These are phyloP conservation scores for Trialeurodes vaporariorum DNA, from an alignment of 1,140 invertebrate species.

Conservation along the genomic window DNA sequence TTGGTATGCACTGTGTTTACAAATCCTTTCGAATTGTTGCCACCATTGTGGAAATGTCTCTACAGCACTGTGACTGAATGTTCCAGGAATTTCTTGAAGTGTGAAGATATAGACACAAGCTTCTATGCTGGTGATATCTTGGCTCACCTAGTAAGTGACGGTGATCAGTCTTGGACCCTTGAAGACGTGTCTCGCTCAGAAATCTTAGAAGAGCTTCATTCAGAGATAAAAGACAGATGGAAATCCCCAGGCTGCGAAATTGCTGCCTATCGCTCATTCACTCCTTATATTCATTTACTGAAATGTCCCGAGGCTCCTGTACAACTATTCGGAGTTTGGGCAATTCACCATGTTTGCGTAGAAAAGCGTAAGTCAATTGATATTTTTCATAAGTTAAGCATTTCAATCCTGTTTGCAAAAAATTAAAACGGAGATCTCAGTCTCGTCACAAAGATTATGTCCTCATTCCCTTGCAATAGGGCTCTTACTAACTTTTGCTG, in stretches of 20 bases:
- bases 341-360: conserved; percentile 68
- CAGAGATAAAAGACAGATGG: conserved; percentile 50
- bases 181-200: conserved; percentile 34
- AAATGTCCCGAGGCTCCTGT: conserved; percentile 44
- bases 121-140: conserved; percentile 76
- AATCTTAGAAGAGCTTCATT: conserved; percentile 44
- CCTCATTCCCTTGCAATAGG: too few relatives aligned
- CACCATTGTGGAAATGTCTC: too few relatives aligned
- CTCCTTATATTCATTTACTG: conserved; percentile 62
- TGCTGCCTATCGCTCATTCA: conserved; percentile 73
- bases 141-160: conserved; percentile 57
- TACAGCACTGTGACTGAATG: too few relatives aligned
- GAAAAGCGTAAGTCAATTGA: conserved; percentile 50
- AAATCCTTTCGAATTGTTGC: too few relatives aligned
- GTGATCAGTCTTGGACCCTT: conserved; percentile 34
- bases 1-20: too few relatives aligned
- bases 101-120: conserved; percentile 61
- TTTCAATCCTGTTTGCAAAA: background rate
- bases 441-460: too few relatives aligned
- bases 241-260: conserved; percentile 61
- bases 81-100: conserved; percentile 41
- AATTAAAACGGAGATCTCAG: too few relatives aligned
- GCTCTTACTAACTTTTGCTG: too few relatives aligned
- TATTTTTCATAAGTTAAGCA: background rate
- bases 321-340: conserved; percentile 73